These are phyloP conservation scores for Daubentonia madagascariensis DNA, from an alignment of 2,113 vertebrate species.

Conservation along the genomic window DNA sequence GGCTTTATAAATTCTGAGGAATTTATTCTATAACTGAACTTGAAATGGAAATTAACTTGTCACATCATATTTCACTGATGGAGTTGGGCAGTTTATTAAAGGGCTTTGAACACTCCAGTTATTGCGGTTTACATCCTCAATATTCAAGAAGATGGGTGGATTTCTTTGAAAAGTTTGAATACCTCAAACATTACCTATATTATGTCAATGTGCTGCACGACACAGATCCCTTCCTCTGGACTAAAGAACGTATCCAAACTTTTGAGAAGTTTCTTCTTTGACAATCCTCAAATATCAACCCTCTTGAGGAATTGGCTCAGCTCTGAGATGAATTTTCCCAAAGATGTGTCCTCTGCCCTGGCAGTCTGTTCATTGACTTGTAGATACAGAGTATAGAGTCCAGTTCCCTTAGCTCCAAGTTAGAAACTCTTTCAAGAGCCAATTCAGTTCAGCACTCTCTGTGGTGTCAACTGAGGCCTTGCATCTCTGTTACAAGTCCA, in stretches of 20 bases:
- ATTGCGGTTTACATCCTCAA: not conserved
- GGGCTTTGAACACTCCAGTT: not conserved
- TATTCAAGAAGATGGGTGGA: not conserved
- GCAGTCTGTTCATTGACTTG: not conserved
- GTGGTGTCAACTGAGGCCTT: not conserved
- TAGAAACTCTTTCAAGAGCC: not conserved
- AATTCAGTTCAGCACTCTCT: not conserved
- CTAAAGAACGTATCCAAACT: not conserved
- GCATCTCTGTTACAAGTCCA: not conserved
- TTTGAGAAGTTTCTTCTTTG: not conserved
- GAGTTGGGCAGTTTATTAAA: not conserved
- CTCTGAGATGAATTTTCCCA: not conserved
- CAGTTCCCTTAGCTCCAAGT: not conserved
- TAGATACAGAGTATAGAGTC: not conserved
- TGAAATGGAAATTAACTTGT: not conserved
- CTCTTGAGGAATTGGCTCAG: not conserved
- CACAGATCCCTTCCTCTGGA: not conserved
- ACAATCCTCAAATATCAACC: not conserved
- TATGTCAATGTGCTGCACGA: accelerated
- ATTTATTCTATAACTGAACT: not conserved
- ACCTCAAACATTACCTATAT: not conserved
- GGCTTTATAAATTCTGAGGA: not conserved
- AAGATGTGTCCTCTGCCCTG: not conserved
- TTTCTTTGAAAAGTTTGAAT: not conserved
- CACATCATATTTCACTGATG: not conserved